Percentiles rank a stretch among this genome's conserved stretches.
Conservation (phyloP, 2,797 vertebrate species). For the Sciaenops ocellatus region DNA sequence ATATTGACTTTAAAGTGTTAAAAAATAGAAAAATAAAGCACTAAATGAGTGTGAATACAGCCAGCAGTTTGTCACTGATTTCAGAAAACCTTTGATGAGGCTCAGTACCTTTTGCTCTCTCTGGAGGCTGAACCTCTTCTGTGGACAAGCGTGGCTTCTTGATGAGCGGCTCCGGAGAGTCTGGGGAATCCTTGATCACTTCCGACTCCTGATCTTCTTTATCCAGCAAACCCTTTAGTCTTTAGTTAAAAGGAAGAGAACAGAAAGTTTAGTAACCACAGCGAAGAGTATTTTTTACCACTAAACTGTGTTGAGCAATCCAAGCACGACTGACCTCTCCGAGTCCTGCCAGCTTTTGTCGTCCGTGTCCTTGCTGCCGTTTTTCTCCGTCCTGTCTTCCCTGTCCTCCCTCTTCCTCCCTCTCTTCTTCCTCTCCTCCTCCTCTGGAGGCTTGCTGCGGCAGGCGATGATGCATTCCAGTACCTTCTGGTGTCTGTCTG, state of each 20-base stretch:
- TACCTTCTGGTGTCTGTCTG: slow-evolving; percentile 94
- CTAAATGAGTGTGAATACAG: too few relatives aligned
- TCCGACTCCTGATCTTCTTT: slow-evolving; percentile 95
- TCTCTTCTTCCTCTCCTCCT: slow-evolving; percentile 97
- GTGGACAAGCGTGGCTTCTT: slow-evolving; percentile 94
- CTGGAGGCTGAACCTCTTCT: slow-evolving; percentile 89
- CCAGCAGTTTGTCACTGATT: neutral
- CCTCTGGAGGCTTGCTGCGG: slow-evolving; percentile 97
- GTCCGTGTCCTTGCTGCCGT: slow-evolving; percentile 91
- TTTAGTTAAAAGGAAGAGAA: slow-evolving; percentile 56
- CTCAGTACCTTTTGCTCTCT: slow-evolving; percentile 93
- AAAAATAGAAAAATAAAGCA: neutral
- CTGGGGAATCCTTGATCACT: slow-evolving; percentile 98
- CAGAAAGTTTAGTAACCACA: neutral
- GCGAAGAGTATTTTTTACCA: neutral
- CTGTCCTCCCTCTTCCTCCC: slow-evolving; percentile 98
- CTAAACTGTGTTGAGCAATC: neutral
- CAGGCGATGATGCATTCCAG: slow-evolving; percentile 96
- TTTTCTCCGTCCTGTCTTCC: slow-evolving; percentile 94
- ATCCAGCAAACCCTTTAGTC: slow-evolving; percentile 91
- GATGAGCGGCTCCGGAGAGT: slow-evolving; percentile 97
- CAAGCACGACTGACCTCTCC: slow-evolving; percentile 85
- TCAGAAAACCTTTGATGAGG: too few relatives aligned
- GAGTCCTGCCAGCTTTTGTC: slow-evolving; percentile 96
- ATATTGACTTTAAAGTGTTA: neutral